phyloP scores from a whole-genome alignment of 1,140 invertebrate species.

The Pinna nobilis region DNA sequence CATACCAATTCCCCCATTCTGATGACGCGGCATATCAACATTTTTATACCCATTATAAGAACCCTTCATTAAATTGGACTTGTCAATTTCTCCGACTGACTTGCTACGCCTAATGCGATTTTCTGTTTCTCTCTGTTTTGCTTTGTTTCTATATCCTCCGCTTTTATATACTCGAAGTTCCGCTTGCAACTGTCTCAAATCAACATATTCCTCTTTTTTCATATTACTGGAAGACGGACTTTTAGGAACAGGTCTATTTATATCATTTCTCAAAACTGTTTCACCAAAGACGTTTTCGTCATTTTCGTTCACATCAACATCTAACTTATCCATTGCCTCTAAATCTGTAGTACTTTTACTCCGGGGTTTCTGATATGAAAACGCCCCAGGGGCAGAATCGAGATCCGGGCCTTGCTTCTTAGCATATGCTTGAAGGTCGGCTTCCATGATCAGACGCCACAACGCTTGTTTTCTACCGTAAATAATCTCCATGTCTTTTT shows the following conservation, averaged over 20 bases:
- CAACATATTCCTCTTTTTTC: slow-evolving; percentile 6
- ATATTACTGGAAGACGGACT: neutral
- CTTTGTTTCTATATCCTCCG: neutral
- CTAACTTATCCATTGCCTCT: neutral
- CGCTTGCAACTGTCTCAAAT: slow-evolving; percentile 22
- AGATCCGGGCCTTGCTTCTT: slow-evolving; percentile 1
- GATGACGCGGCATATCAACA: no score
- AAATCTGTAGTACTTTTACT: slow-evolving; percentile 31
- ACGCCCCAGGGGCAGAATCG: slow-evolving; percentile 13
- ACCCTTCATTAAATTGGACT: no score
- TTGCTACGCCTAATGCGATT: no score
- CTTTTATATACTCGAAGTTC: slow-evolving; percentile 19
- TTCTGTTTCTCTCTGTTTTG: no score
- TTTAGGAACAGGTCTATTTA: slow-evolving; percentile 27
- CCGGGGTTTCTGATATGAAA: slow-evolving; percentile 18
- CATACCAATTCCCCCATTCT: no score
- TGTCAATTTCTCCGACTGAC: no score
- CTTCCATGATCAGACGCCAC: slow-evolving; percentile 35
- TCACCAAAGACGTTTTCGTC: neutral
- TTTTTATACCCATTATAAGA: no score
- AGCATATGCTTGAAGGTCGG: slow-evolving; percentile 23
- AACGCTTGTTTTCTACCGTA: slow-evolving; percentile 28
- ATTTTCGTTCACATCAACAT: neutral
- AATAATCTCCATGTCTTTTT: slow-evolving; percentile 43
- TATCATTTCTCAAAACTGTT: neutral